A percentile compares a stretch with the other conserved stretches of the same genome.
phyloP scores from a whole-genome alignment of 2,797 vertebrate species.

The Loris lydekkerianus region DNA sequence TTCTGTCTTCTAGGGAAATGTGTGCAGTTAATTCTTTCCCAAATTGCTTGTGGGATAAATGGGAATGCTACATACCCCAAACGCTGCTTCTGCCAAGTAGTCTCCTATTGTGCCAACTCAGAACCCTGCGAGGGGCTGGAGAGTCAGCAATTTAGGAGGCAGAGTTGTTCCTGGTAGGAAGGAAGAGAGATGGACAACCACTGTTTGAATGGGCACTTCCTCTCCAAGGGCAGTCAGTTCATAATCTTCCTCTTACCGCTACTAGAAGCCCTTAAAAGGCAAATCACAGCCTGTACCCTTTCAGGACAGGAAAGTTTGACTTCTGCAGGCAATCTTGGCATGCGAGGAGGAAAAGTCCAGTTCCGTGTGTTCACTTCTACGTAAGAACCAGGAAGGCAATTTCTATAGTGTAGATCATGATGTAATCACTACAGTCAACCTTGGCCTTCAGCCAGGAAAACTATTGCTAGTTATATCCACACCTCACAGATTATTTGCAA shows the following conservation, averaged over 20 bases:
- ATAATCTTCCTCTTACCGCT: constrained; percentile 35
- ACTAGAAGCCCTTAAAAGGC: constrained; percentile 73
- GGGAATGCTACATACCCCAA: neutral
- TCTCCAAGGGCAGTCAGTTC: constrained; percentile 40
- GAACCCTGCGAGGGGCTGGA: neutral
- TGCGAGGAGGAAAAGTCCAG: neutral
- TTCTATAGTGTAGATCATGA: constrained; percentile 49
- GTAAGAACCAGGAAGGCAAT: constrained; percentile 52
- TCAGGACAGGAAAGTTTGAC: constrained; percentile 75
- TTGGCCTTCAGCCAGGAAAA: neutral
- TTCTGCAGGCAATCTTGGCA: constrained; percentile 65
- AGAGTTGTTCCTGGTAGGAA: constrained; percentile 70
- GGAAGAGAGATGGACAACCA: neutral
- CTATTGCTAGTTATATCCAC: neutral
- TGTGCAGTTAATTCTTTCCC: neutral
- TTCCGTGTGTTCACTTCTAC: constrained; percentile 66
- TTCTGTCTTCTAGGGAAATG: constrained; percentile 55
- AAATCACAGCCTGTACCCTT: constrained; percentile 77
- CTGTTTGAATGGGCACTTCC: constrained; percentile 74
- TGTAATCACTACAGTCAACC: neutral
- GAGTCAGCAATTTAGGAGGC: neutral
- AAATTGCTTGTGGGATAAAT: neutral
- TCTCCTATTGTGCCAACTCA: neutral
- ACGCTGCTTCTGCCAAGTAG: constrained; percentile 11
- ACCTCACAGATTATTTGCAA: neutral